Evolutionary conservation across 1,140 invertebrate species (phyloP).

Genomic region (Cherax quadricarinatus): DNA sequence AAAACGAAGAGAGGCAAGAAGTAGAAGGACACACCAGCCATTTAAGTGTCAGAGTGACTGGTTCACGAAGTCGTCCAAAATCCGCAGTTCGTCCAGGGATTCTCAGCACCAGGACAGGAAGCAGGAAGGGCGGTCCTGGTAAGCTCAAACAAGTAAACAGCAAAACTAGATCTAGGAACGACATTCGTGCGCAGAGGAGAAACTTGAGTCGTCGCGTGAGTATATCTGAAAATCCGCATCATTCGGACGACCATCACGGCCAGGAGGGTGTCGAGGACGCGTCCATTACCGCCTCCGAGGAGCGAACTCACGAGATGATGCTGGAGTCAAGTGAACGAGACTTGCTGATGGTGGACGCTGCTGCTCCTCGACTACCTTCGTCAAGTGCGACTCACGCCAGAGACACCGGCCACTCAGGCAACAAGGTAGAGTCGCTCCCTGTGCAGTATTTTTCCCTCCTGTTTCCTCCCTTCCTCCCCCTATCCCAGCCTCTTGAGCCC

Average conservation of each 20-base stretch:
- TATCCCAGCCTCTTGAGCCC: neutral
- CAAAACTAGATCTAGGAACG: neutral
- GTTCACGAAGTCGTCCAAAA: conserved; percentile 29
- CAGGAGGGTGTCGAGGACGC: neutral
- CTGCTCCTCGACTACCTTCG: conserved; percentile 41
- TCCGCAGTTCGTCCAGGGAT: conserved; percentile 43
- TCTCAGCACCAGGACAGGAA: neutral
- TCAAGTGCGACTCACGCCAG: conserved; percentile 62
- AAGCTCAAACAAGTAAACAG: neutral
- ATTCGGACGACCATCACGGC: neutral
- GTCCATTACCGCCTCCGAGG: neutral
- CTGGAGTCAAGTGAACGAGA: conserved; percentile 60
- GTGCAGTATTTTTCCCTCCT: neutral
- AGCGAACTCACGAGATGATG: conserved; percentile 58
- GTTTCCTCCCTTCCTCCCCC: neutral
- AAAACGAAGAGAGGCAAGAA: neutral
- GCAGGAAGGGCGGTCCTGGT: neutral
- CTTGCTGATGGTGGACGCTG: conserved; percentile 54
- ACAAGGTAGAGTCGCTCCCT: conserved; percentile 58
- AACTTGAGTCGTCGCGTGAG: conserved; percentile 22
- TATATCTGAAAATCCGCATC: conserved; percentile 19
- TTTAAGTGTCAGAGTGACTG: neutral
- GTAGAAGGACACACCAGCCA: neutral
- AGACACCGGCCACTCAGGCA: conserved; percentile 65
- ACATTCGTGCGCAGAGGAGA: neutral